These are phyloP conservation scores for Tiliacea citrago DNA, from an alignment of 2,888 invertebrate genomes.

Conservation along the genomic window DNA sequence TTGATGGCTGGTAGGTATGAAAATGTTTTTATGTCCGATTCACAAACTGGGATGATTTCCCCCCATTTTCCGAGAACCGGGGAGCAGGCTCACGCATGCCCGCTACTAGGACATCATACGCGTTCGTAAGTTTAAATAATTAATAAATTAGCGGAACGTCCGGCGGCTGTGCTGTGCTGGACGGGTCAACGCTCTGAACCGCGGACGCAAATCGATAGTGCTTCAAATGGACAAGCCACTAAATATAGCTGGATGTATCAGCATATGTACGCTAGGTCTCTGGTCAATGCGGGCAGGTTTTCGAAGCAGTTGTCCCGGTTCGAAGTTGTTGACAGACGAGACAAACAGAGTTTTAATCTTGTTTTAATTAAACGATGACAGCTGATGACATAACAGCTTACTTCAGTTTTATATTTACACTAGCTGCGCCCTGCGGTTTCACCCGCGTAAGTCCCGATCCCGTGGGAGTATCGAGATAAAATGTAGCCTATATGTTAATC, in stretches of 20 bases:
- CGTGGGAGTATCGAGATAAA: too few relatives aligned
- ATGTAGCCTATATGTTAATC: too few relatives aligned
- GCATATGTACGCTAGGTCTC: conserved; percentile 70
- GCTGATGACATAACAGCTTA: neutral
- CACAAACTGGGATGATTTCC: conserved; percentile 38
- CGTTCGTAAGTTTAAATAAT: conserved; percentile 84
- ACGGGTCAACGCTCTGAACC: conserved; percentile 85
- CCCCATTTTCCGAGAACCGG: conserved; percentile 40
- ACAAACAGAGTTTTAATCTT: conserved; percentile 9
- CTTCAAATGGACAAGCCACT: conserved; percentile 88
- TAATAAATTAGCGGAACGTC: conserved; percentile 89
- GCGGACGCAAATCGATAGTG: conserved; percentile 88
- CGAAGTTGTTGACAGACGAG: conserved; percentile 17
- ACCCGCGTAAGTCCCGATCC: too few relatives aligned
- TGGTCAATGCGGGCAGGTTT: conserved; percentile 60
- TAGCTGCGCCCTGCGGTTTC: too few relatives aligned
- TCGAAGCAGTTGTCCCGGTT: conserved; percentile 27
- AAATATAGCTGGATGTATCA: conserved; percentile 79
- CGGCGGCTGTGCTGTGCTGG: conserved; percentile 75
- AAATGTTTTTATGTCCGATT: conserved; percentile 29
- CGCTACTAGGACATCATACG: conserved; percentile 74
- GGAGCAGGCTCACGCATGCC: conserved; percentile 40
- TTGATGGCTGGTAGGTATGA: neutral
- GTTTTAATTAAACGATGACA: neutral
- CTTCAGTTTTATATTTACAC: neutral